phyloP scores from a whole-genome alignment of 2,113 vertebrate genomes.

The Arothron firmamentum region DNA sequence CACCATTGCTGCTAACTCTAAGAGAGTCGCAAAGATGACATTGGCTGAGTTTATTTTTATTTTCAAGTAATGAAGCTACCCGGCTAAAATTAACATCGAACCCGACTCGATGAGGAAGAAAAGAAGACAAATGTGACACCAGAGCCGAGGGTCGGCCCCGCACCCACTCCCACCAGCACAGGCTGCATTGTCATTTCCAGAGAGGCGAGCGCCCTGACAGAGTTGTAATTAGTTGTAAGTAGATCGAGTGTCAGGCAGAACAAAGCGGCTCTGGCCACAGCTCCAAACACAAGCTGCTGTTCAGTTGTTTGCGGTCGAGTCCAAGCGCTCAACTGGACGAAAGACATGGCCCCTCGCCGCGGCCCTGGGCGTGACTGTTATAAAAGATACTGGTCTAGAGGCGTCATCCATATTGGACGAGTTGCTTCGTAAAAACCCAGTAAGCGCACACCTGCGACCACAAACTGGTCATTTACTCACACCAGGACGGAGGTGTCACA shows the following conservation, averaged over 20 bases:
- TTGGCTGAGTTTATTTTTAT: too few relatives aligned
- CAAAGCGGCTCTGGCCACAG: constrained; percentile 36
- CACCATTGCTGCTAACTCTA: too few relatives aligned
- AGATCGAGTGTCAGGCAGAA: constrained; percentile 59
- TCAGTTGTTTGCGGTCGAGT: constrained; percentile 7
- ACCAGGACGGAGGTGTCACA: background rate
- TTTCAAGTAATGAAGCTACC: too few relatives aligned
- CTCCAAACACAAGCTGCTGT: constrained; percentile 54
- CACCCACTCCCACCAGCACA: constrained; percentile 22
- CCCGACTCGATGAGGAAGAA: too few relatives aligned
- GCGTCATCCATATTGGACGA: background rate
- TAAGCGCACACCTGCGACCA: constrained; percentile 10
- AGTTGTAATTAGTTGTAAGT: constrained; percentile 76
- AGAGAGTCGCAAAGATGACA: too few relatives aligned
- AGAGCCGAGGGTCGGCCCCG: constrained; percentile 26
- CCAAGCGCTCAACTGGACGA: constrained; percentile 53
- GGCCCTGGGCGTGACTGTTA: background rate
- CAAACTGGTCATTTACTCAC: background rate
- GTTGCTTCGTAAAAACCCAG: constrained; percentile 2
- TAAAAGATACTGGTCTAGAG: background rate
- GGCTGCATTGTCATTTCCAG: constrained; percentile 65
- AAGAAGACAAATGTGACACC: too few relatives aligned
- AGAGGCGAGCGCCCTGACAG: constrained; percentile 66
- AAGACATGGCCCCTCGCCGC: constrained; percentile 17
- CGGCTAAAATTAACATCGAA: too few relatives aligned